Percentiles rank a stretch among this genome's conserved stretches.
Evolutionary conservation across 1,140 invertebrate species (phyloP).

Genomic region (Drosophila truncata): DNA sequence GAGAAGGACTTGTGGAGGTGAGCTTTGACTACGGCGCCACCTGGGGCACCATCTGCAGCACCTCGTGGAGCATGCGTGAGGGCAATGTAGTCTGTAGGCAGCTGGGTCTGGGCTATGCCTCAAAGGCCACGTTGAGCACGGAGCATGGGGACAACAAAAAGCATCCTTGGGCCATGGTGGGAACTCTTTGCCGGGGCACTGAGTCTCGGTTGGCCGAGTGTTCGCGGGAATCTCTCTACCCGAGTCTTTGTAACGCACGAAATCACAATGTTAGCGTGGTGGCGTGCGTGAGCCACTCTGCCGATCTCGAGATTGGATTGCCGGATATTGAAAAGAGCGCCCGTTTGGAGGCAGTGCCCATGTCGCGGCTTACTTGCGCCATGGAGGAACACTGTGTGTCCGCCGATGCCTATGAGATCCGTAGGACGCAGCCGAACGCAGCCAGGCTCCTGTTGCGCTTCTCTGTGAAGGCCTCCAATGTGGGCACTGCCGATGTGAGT

Average conservation of each 20-base stretch:
- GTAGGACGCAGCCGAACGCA: slow-evolving; percentile 77
- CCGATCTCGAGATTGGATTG: slow-evolving; percentile 94
- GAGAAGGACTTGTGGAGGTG: slow-evolving; percentile 86
- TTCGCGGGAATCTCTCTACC: slow-evolving; percentile 86
- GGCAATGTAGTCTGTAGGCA: slow-evolving; percentile 93
- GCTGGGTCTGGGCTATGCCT: slow-evolving; percentile 91
- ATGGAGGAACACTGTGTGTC: slow-evolving; percentile 98
- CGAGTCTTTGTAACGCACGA: slow-evolving; percentile 85
- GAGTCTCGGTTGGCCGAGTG: slow-evolving; percentile 90
- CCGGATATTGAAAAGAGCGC: slow-evolving; percentile 91
- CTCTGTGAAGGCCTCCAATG: slow-evolving; percentile 92
- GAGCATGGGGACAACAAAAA: slow-evolving; percentile 88
- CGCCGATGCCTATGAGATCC: slow-evolving; percentile 91
- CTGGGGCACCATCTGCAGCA: slow-evolving; percentile 95
- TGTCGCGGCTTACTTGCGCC: slow-evolving; percentile 95
- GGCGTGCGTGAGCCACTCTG: slow-evolving; percentile 89
- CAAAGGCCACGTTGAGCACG: slow-evolving; percentile 87
- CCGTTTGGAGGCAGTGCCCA: slow-evolving; percentile 93
- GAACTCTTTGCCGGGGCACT: slow-evolving; percentile 91
- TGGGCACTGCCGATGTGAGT: slow-evolving; percentile 95
- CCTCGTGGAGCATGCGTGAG: slow-evolving; percentile 94
- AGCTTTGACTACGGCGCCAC: slow-evolving; percentile 86
- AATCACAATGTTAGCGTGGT: slow-evolving; percentile 90
- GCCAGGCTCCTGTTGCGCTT: slow-evolving; percentile 69
- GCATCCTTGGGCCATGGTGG: slow-evolving; percentile 88